These are phyloP conservation scores for Bellardia pandia DNA, from an alignment of 2,888 invertebrate genomes.

Conservation along the genomic window DNA sequence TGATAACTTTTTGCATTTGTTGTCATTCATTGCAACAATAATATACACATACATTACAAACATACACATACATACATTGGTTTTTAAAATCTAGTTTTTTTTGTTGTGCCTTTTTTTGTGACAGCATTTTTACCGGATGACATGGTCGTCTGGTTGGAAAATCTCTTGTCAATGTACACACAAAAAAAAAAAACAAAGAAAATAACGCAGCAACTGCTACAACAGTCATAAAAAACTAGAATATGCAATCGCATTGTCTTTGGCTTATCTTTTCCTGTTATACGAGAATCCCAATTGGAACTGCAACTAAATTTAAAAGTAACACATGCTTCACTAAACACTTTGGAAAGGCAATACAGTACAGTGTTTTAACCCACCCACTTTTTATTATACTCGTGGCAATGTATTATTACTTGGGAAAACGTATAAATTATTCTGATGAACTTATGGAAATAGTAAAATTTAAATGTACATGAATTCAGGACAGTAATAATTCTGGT, in stretches of 20 bases:
- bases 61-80: constrained; percentile 40
- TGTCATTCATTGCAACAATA: constrained; percentile 69
- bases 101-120: constrained; percentile 28
- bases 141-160: constrained; percentile 73
- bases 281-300: constrained; percentile 50
- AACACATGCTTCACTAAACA: constrained; percentile 17
- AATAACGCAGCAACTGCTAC: constrained; percentile 38
- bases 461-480: no score
- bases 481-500: no score
- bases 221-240: constrained; percentile 48
- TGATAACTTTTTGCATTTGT: constrained; percentile 74
- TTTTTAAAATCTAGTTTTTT: constrained; percentile 32
- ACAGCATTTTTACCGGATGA: constrained; percentile 71
- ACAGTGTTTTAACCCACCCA: no score
- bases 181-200: constrained; percentile 13
- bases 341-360: neutral
- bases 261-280: constrained; percentile 55
- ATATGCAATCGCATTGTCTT: constrained; percentile 64
- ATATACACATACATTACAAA: constrained; percentile 27
- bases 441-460: no score
- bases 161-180: constrained; percentile 70
- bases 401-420: neutral
- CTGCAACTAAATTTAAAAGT: neutral
- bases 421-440: no score
- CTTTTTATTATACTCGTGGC: neutral